Conservation (phyloP, 2,113 vertebrate species). For the Crotalus tigris region DNA sequence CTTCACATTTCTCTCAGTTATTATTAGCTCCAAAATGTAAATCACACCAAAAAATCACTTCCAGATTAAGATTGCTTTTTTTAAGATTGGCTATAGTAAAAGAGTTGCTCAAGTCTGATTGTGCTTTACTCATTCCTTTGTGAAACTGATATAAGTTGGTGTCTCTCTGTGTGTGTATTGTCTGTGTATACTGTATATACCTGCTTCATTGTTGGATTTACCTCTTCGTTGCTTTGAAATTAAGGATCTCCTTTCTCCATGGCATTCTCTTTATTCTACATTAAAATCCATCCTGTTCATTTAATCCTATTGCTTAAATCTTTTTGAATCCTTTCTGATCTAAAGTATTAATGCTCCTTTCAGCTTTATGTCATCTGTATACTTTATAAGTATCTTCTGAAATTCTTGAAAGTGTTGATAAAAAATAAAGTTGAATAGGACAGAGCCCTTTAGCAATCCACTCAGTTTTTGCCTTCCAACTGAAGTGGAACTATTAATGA, state of each 20-base stretch:
- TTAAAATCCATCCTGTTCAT: neutral
- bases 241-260: neutral
- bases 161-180: neutral
- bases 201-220: neutral
- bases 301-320: neutral
- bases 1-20: neutral
- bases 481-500: neutral
- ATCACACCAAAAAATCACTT: neutral
- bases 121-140: neutral
- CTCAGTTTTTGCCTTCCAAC: neutral
- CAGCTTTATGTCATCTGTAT: neutral
- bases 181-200: neutral
- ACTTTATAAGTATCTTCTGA: neutral
- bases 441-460: neutral
- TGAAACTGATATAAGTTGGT: neutral
- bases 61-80: neutral
- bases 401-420: neutral
- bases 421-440: neutral
- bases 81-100: neutral
- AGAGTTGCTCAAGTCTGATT: neutral
- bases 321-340: neutral
- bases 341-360: neutral
- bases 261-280: neutral
- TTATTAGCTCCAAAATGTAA: neutral
- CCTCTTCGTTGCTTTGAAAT: neutral